Evolutionary conservation across 2,113 vertebrate species (phyloP).

Genomic region (Mustela nigripes): DNA sequence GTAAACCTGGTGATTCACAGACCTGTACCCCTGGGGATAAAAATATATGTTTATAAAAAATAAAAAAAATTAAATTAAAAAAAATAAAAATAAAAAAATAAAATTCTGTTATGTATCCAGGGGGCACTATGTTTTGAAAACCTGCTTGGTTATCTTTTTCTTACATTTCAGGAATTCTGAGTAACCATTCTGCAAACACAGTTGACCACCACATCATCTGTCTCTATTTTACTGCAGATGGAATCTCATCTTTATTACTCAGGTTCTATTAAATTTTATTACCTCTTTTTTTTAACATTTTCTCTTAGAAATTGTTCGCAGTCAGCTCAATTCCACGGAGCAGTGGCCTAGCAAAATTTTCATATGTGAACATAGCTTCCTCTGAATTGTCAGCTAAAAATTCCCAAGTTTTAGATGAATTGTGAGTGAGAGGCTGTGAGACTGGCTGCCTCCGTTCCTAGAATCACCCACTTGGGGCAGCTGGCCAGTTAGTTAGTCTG

Average conservation of each 20-base stretch:
- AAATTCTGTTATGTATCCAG: not conserved
- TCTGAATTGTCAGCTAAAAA: not conserved
- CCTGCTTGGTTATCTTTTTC: not conserved
- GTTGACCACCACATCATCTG: not conserved
- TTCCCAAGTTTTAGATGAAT: not conserved
- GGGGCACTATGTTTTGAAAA: not conserved
- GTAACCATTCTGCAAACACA: not conserved
- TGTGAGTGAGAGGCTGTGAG: not conserved
- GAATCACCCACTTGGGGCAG: not conserved
- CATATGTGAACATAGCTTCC: not conserved
- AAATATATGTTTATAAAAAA: too few species aligned
- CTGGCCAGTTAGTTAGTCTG: not conserved
- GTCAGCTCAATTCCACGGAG: not conserved
- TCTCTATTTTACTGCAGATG: not conserved
- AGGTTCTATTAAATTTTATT: slow-evolving; percentile 29
- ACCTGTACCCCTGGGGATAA: too few species aligned
- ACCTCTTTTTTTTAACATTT: not conserved
- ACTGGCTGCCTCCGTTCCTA: not conserved
- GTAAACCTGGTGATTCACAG: too few species aligned
- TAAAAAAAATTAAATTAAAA: too few species aligned
- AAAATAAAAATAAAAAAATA: too few species aligned
- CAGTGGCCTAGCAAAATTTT: not conserved
- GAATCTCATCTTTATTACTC: slow-evolving; percentile 10
- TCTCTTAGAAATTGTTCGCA: slow-evolving; percentile 18
- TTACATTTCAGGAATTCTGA: not conserved